Evolutionary conservation across 1,140 invertebrate genomes (phyloP), one percentile per base, ranked within the genome.

Genomic region (Cotesia vestalis): DNA sequence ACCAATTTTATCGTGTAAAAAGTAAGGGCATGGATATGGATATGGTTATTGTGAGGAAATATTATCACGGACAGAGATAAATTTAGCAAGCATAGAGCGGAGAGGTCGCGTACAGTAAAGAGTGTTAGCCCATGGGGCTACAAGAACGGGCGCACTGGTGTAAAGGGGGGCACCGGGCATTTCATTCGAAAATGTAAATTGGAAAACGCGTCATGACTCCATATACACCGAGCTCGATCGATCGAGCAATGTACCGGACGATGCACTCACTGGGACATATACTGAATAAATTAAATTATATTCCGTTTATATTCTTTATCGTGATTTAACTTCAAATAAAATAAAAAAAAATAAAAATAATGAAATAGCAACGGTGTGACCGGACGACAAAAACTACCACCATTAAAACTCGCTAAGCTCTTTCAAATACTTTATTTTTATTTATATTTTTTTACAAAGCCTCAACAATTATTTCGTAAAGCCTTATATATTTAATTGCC

Each of bases 151-250:
- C 5, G 6, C 40, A 14, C 6, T 5, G 5, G 20, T 5, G 46
- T 20, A 34, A 38, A 14, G 51, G 55, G 57, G 17, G 14, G 17
- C 17, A 61, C 35, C 67, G 64, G 64, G n/a, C 67, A 67, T 67
- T 66, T 52, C 55, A 67, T 72, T 67, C 64, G 71, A 72, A 72
- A 71, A 71, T 71, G 69, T 71, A 71, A 71, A 71, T 71, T 71
- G 69, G 69, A 71, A 71, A 71, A 71, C 62, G 69, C 69, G 63
- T 57, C 61, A 71, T 71, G 14, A 51, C 40, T 61, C 46, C 61
- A 57, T 64, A 62, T 14, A 64, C 40, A 46, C 6, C 40, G 34
- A 53, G 69, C 69, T 71, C 69, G 34, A 71, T 71, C 69, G 69
- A 71, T 71, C 69, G 61, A 36, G 51, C 63, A 53, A 71, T 55